Evolutionary conservation across 2,113 vertebrate genomes (phyloP).

Genomic region (Columba janthina): DNA sequence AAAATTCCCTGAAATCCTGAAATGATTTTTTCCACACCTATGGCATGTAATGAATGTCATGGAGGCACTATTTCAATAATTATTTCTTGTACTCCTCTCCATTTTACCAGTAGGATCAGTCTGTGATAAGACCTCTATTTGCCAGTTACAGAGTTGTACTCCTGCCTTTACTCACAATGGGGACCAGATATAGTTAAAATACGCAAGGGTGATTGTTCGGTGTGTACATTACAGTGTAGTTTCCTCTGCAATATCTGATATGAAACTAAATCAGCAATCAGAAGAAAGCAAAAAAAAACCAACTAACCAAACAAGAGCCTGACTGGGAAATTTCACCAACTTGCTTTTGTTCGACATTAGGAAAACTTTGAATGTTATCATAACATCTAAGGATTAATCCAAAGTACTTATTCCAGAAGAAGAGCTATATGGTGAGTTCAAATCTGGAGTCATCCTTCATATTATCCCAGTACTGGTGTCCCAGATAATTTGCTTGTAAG

Average conservation of each 20-base stretch:
- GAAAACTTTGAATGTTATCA: neutral
- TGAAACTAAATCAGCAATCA: neutral
- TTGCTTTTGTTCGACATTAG: neutral
- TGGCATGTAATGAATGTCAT: neutral
- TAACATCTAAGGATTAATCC: neutral
- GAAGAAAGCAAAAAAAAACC: neutral
- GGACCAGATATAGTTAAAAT: neutral
- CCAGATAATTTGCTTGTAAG: neutral
- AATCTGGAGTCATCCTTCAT: neutral
- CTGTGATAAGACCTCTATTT: neutral
- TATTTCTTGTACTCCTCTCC: neutral
- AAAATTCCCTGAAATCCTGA: neutral
- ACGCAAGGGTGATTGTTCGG: neutral
- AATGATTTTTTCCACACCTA: neutral
- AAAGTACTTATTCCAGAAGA: neutral
- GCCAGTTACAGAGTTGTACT: neutral
- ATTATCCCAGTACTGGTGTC: neutral
- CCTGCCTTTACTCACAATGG: neutral
- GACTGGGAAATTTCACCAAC: neutral
- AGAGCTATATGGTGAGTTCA: neutral
- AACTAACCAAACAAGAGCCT: neutral
- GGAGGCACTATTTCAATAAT: neutral
- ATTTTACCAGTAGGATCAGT: neutral
- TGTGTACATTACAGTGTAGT: neutral
- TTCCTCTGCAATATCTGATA: neutral